Evolutionary conservation across 2,888 invertebrate genomes (phyloP).

Genomic region (Tenthredo distinguenda): DNA sequence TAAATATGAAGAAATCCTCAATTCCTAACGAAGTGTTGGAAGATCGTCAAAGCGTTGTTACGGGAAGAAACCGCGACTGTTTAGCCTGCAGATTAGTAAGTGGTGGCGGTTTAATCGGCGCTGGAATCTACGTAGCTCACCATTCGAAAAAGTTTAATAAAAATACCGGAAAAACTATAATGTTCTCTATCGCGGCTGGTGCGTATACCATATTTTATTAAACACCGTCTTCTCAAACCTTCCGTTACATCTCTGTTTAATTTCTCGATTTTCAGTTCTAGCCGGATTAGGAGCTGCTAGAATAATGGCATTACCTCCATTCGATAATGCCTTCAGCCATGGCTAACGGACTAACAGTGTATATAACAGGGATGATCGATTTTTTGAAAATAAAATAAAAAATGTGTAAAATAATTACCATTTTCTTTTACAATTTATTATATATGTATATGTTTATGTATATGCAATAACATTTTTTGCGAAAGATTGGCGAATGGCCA

Average conservation of each 20-base stretch:
- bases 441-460: neutral
- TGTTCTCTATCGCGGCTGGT: constrained; percentile 80
- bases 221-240: constrained; percentile 52
- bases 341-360: neutral
- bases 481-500: neutral
- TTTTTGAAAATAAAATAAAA: neutral
- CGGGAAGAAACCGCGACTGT: constrained; percentile 80
- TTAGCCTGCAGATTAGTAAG: constrained; percentile 82
- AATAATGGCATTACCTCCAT: constrained; percentile 79
- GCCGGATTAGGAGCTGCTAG: constrained; percentile 82
- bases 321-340: constrained; percentile 64
- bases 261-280: constrained; percentile 79
- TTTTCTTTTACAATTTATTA: neutral
- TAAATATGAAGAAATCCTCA: neutral
- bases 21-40: constrained; percentile 53
- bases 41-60: constrained; percentile 69
- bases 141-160: constrained; percentile 80
- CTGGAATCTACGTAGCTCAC: constrained; percentile 82
- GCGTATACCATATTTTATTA: constrained; percentile 61
- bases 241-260: constrained; percentile 10
- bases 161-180: constrained; percentile 77
- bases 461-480: neutral
- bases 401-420: neutral
- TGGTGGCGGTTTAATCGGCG: constrained; percentile 82
- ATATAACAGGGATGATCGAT: neutral